These are phyloP conservation scores for Bufotes viridis DNA, from an alignment of 2,797 vertebrate genomes.

Conservation along the genomic window DNA sequence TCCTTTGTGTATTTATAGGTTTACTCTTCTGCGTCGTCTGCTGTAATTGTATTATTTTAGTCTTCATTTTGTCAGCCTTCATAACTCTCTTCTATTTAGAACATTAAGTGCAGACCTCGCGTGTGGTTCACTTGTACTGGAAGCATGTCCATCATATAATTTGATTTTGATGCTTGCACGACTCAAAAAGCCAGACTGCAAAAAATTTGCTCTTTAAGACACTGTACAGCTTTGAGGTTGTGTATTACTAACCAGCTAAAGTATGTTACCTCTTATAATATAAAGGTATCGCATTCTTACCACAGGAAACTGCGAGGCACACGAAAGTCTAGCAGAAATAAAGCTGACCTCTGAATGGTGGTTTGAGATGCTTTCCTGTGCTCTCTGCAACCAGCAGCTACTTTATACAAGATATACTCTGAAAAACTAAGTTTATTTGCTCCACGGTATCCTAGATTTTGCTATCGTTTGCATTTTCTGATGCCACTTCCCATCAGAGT, in stretches of 20 bases:
- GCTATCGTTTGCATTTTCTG: no score
- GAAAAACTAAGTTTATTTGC: neutral
- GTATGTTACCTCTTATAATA: constrained; percentile 33
- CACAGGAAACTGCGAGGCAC: constrained; percentile 29
- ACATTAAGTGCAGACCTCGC: constrained; percentile 1
- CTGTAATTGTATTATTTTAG: neutral
- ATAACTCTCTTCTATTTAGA: constrained; percentile 31
- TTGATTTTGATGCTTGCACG: neutral
- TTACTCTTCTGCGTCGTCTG: neutral
- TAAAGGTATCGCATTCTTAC: constrained; percentile 30
- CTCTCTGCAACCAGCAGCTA: neutral
- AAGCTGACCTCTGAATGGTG: neutral
- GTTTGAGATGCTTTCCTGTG: constrained; percentile 30
- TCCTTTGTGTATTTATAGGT: neutral
- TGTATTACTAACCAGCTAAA: neutral
- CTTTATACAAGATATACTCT: neutral
- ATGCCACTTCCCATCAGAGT: no score
- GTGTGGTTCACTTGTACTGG: neutral
- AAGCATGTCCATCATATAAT: neutral
- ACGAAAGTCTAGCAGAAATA: constrained; percentile 1
- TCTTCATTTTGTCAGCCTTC: neutral
- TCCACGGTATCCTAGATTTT: no score
- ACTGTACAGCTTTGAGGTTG: neutral
- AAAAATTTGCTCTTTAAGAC: neutral
- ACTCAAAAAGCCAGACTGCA: neutral